Evolutionary conservation across 2,797 vertebrate genomes (phyloP), one percentile per base, ranked within the genome.

Genomic region (Peromyscus attwateri): DNA sequence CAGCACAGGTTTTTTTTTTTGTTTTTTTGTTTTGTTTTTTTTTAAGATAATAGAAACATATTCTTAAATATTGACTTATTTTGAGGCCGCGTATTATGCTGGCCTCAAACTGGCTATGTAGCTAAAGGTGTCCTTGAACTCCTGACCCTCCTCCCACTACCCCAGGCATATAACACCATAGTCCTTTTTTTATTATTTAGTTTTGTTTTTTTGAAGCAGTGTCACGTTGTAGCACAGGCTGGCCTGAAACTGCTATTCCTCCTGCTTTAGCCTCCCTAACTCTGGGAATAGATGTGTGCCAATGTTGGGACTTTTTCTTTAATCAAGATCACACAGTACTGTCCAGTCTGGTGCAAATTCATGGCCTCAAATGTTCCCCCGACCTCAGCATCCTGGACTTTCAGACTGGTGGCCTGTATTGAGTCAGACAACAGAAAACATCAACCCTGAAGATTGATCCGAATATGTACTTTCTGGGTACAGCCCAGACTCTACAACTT

Each of bases 401-500:
- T 75, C 10, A 75, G n/a, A 75, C 34, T 7, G 13, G 62, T 85
- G 12, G 43, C 43, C 43, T 49, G 43, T 21, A 14, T 7, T 49
- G 27, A 66, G 9, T 84, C 21, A 43, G 62, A n/a, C 21, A 43
- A 57, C 52, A 6, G 46, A 14, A 43, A 85, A 49, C 55, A 37
- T 5, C 60, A 31, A 19, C 29, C 34, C 31, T 87, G 71, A 68
- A 84, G 52, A 88, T 23, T 43, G 37, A 64, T 70, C 27, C 68
- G 94, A 95, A 82, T 64, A 49, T 64, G 43, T 55, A 31, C 66
- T 76, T n/a, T 92, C 71, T n/a, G 17, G 34, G 76, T 55, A 71
- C 1, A 76, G 25, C 57, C 31, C n/a, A 95, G 87, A 76, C 49
- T 75, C 29, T 81, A 73, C 34, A 73, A 27, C 60, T 85, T 77